Evolutionary conservation across 2,888 invertebrate species (phyloP).

Genomic region (Xanthorhoe designata): DNA sequence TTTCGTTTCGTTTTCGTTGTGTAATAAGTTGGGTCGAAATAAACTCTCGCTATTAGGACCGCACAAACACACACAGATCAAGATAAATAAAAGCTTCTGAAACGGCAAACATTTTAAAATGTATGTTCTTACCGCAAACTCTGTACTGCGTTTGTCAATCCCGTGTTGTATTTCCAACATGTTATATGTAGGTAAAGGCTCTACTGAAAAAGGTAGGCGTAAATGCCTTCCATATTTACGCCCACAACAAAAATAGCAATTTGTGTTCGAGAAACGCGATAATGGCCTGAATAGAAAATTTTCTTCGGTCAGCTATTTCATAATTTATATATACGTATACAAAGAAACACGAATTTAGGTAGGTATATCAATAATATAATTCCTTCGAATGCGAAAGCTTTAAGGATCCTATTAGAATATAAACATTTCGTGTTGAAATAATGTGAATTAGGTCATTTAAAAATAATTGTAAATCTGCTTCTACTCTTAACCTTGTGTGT

Average conservation of each 20-base stretch:
- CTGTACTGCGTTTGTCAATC: constrained; percentile 9
- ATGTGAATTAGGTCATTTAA: too few species aligned
- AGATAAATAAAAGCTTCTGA: constrained; percentile 4
- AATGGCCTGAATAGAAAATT: neutral
- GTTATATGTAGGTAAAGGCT: constrained; percentile 7
- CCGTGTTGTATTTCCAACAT: constrained; percentile 8
- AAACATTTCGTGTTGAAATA: neutral
- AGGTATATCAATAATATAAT: neutral
- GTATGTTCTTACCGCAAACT: neutral
- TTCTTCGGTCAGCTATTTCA: neutral
- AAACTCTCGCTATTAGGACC: neutral
- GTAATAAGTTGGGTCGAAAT: neutral
- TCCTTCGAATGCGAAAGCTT: neutral
- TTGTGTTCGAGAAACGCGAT: neutral
- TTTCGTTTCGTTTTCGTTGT: neutral
- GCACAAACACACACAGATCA: constrained; percentile 5
- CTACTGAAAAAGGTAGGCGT: neutral
- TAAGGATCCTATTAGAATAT: neutral
- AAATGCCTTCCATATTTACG: constrained; percentile 3
- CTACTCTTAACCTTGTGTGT: neutral
- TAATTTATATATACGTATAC: neutral
- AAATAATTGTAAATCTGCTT: neutral
- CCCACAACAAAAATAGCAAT: neutral
- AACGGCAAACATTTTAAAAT: neutral
- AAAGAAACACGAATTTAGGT: neutral